Evolutionary conservation across 2,888 invertebrate genomes (phyloP), one percentile per base, ranked within the genome.

Genomic region (Eremobia ochroleuca): DNA sequence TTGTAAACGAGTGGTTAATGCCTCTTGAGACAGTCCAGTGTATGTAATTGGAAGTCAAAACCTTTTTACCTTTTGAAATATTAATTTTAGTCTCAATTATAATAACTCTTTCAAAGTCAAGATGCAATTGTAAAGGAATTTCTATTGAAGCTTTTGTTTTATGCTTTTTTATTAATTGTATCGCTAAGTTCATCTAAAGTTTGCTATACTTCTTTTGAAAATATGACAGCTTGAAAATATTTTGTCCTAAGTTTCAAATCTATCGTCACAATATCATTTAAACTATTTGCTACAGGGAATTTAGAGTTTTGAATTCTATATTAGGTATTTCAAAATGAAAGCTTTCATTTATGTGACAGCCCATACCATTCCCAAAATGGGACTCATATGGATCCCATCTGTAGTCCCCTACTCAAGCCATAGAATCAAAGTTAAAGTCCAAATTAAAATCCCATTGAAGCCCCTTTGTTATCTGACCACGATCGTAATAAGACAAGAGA

Each of bases 401-500:
- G 61, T 64, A 75, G 28, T 81, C 77, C 87, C 87, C 89, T 68
- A 82, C 74, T 61, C 61, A 69, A 77, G 77, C 76, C 66, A 77
- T 73, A 86, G 80, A 88, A 87, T 88, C 83, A 85, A 85, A 90
- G 89, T 90, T 89, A 89, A 89, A 92, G 90, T 90, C 90, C 91
- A 92, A 94, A 94, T 95, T 93, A 93, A 93, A 94, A 90, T 91
- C 90, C 91, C 86, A 95, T 95, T 94, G 90, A 93, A 85, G 67
- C 83, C 87, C 87, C 86, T 90, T 92, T 93, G 91, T 94, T 95
- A 96, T 95, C 95, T 95, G 92, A 94, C 94, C 95, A 92, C 91
- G 91, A 94, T 93, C 93, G 93, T 91, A 90, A 92, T 88, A 95
- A 95, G 94, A 95, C 95, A 95, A 95, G 95, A 93, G 94, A 87